Evolutionary conservation across 2,888 invertebrate genomes (phyloP).

Genomic region (Limnephilus auricula): DNA sequence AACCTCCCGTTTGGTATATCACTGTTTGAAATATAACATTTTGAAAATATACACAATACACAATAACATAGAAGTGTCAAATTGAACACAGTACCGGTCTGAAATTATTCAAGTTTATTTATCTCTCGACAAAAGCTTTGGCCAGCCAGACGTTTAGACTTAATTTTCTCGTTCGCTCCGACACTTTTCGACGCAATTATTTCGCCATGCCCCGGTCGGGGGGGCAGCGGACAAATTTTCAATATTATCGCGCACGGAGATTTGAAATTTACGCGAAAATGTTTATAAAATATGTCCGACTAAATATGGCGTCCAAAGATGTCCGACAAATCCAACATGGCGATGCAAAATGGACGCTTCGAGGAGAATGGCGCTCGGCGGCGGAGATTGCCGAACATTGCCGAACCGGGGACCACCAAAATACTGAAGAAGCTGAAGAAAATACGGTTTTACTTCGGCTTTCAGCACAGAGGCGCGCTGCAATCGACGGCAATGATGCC

Average conservation of each 20-base stretch:
- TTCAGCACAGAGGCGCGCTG: slow-evolving; percentile 34
- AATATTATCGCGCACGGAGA: slow-evolving; percentile 76
- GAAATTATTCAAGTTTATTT: slow-evolving; percentile 78
- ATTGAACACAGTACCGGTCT: slow-evolving; percentile 71
- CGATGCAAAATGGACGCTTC: slow-evolving; percentile 79
- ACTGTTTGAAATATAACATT: neutral
- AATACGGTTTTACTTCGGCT: neutral
- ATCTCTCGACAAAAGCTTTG: slow-evolving; percentile 77
- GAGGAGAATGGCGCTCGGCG: slow-evolving; percentile 70
- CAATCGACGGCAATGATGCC: neutral
- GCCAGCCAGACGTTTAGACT: slow-evolving; percentile 75
- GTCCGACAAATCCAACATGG: slow-evolving; percentile 81
- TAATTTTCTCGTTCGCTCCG: slow-evolving; percentile 75
- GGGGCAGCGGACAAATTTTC: slow-evolving; percentile 76
- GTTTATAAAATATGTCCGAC: slow-evolving; percentile 87
- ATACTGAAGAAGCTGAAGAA: neutral
- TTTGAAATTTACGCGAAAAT: slow-evolving; percentile 81
- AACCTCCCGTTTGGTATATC: slow-evolving; percentile 64
- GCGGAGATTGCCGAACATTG: slow-evolving; percentile 64
- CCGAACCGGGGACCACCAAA: slow-evolving; percentile 30
- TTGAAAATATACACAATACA: slow-evolving; percentile 62
- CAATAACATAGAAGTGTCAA: slow-evolving; percentile 78
- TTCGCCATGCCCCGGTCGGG: slow-evolving; percentile 53
- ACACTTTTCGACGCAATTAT: slow-evolving; percentile 66
- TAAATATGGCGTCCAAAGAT: slow-evolving; percentile 86